Conservation (phyloP, 2,113 vertebrate genomes). For the Pelmatolapia mariae region DNA sequence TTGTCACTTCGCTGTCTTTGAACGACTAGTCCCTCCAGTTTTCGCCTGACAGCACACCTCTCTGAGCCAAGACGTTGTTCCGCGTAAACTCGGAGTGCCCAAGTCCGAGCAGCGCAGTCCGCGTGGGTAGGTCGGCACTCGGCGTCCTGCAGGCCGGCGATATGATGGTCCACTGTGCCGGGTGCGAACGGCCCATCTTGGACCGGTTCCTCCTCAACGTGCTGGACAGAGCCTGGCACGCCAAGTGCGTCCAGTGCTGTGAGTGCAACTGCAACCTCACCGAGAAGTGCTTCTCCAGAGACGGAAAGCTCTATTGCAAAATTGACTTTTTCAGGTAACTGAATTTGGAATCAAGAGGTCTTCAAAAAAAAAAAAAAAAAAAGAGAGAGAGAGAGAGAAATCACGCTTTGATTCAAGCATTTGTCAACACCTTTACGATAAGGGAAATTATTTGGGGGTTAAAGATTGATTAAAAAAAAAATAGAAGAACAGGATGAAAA, state of each 20-base stretch:
- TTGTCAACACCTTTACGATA: background rate
- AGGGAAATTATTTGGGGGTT: background rate
- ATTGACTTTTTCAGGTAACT: slow-evolving; percentile 96
- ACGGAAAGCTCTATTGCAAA: slow-evolving; percentile 97
- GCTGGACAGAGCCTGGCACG: slow-evolving; percentile 95
- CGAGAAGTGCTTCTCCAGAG: slow-evolving; percentile 95
- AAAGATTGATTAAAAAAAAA: background rate
- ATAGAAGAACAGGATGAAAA: background rate
- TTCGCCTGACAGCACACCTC: slow-evolving; percentile 27
- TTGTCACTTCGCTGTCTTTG: background rate
- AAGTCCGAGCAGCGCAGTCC: slow-evolving; percentile 68
- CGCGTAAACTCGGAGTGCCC: slow-evolving; percentile 62
- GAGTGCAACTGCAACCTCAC: slow-evolving; percentile 93
- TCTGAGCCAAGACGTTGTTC: slow-evolving; percentile 73
- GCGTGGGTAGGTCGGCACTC: slow-evolving; percentile 66
- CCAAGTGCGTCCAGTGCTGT: slow-evolving; percentile 95
- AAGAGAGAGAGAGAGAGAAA: background rate
- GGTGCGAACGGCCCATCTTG: slow-evolving; percentile 94
- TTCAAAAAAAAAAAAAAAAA: background rate
- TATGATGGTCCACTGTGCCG: slow-evolving; percentile 98
- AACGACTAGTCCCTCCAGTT: slow-evolving; percentile 6
- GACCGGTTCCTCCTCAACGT: slow-evolving; percentile 94
- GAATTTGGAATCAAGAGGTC: background rate
- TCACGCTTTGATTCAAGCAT: background rate
- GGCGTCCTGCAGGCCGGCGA: slow-evolving; percentile 69